Evolutionary conservation across 2,888 invertebrate species (phyloP).

Genomic region (Dastarcus helophoroides): DNA sequence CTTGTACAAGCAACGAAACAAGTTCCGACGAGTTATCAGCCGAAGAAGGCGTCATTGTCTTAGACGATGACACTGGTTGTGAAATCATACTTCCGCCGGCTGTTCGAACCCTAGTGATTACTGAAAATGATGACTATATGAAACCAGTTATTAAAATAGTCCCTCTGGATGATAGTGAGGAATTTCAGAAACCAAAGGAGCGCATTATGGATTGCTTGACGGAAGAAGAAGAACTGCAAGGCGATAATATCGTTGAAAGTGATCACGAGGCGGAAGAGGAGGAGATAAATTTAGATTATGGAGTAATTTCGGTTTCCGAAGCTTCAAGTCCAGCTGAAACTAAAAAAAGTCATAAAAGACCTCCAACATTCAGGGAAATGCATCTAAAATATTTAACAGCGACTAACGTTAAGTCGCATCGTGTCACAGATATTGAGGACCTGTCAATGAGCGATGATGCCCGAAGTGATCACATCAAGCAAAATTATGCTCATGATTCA

Average conservation of each 20-base stretch:
- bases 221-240: slow-evolving; percentile 11
- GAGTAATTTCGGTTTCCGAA: too few relatives aligned
- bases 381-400: too few relatives aligned
- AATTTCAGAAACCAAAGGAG: slow-evolving; percentile 27
- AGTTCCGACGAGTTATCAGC: slow-evolving; percentile 35
- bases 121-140: slow-evolving; percentile 21
- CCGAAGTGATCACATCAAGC: too few relatives aligned
- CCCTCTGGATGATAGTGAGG: slow-evolving; percentile 29
- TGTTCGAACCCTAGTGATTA: slow-evolving; percentile 36
- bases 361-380: too few relatives aligned
- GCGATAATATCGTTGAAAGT: too few relatives aligned
- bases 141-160: slow-evolving; percentile 38
- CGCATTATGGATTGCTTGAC: slow-evolving; percentile 14
- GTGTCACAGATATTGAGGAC: slow-evolving; percentile 20
- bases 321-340: too few relatives aligned
- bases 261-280: too few relatives aligned
- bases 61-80: slow-evolving; percentile 17
- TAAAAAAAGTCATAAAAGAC: too few relatives aligned
- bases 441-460: slow-evolving; percentile 2
- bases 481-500: too few relatives aligned
- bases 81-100: slow-evolving; percentile 34
- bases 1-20: slow-evolving; percentile 9
- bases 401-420: too few relatives aligned
- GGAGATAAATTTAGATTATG: too few relatives aligned
- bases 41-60: slow-evolving; percentile 20